Conservation (phyloP, 1,140 invertebrate genomes). For the Gonioctena quinquepunctata region DNA sequence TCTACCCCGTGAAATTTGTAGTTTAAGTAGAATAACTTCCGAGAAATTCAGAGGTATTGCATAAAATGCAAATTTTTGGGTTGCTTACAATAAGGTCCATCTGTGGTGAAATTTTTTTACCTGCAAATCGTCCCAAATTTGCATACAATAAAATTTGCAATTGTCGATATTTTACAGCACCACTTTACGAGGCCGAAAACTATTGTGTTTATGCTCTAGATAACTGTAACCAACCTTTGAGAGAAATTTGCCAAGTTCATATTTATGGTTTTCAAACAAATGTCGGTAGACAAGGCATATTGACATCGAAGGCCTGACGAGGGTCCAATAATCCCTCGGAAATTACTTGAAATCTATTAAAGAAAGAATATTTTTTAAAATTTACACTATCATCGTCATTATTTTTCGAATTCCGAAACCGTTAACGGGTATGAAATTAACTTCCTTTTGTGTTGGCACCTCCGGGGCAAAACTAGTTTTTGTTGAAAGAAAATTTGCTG, state of each 20-base stretch:
- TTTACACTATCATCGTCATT: conserved; percentile 3
- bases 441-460: not conserved
- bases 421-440: conserved; percentile 15
- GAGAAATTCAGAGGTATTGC: conserved; percentile 6
- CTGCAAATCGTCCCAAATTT: not conserved
- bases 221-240: conserved; percentile 10
- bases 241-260: not conserved
- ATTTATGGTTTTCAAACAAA: conserved; percentile 9
- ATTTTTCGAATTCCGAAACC: not conserved
- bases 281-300: not conserved
- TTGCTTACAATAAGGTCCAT: not conserved
- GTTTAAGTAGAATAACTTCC: not conserved
- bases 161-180: not conserved
- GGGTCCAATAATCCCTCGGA: conserved; percentile 5
- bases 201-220: conserved; percentile 1
- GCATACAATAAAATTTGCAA: conserved; percentile 5
- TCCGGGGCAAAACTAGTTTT: conserved; percentile 5
- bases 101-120: conserved; percentile 5
- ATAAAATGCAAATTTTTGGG: conserved; percentile 4
- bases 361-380: not conserved
- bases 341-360: not conserved
- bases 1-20: not conserved
- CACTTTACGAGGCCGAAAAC: not conserved
- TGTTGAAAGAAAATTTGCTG: not conserved
- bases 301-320: not conserved